These are phyloP conservation scores for Zonitis immaculata DNA, from an alignment of 2,888 invertebrate genomes.

Conservation along the genomic window DNA sequence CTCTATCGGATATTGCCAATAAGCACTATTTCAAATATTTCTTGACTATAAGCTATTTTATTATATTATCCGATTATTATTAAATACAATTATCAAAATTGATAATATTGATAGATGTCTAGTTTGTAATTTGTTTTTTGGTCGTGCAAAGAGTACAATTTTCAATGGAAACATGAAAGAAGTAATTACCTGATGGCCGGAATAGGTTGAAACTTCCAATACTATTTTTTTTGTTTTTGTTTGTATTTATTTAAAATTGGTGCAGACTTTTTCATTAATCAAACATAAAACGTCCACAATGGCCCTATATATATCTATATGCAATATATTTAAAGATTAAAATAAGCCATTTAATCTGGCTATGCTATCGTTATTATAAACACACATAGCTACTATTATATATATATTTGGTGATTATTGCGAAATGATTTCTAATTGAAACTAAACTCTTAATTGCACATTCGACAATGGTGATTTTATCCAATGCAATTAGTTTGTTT, in stretches of 20 bases:
- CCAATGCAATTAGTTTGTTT: background rate
- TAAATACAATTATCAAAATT: too few relatives aligned
- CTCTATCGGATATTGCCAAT: slow-evolving; percentile 19
- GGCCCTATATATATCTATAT: slow-evolving; percentile 11
- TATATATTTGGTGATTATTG: too few relatives aligned
- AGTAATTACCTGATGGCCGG: slow-evolving; percentile 38
- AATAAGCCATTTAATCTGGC: slow-evolving; percentile 1
- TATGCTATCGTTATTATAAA: too few relatives aligned
- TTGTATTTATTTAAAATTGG: slow-evolving; percentile 11
- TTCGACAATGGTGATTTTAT: background rate
- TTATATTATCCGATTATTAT: too few relatives aligned
- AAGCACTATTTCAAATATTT: slow-evolving; percentile 5
- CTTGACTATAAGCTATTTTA: slow-evolving; percentile 1
- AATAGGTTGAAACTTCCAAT: slow-evolving; percentile 22
- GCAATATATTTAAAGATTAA: slow-evolving; percentile 10
- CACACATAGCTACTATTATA: too few relatives aligned
- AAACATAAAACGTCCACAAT: slow-evolving; percentile 22
- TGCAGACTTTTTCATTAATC: slow-evolving; percentile 25
- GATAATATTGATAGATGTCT: too few relatives aligned
- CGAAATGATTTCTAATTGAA: slow-evolving; percentile 6
- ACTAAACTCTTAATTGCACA: slow-evolving; percentile 5
- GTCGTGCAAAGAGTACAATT: background rate
- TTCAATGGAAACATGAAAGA: slow-evolving; percentile 10
- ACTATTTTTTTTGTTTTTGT: background rate
- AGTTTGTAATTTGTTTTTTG: background rate